These are phyloP conservation scores for Chlorocebus sabaeus DNA, from an alignment of 2,113 vertebrate genomes.

Conservation along the genomic window DNA sequence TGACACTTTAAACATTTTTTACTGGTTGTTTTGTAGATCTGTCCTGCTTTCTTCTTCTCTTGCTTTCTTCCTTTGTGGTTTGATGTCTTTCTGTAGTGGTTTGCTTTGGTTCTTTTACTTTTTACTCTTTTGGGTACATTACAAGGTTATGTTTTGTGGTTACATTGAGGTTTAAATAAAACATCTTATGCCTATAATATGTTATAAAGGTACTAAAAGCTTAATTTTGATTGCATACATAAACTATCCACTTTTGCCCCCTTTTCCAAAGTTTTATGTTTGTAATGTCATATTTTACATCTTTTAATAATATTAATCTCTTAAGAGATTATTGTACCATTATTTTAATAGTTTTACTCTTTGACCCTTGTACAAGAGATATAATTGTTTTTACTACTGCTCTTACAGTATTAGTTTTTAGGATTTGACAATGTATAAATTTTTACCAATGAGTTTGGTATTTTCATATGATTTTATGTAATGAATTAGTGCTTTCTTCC, in stretches of 20 bases:
- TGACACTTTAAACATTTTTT: neutral
- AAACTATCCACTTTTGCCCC: neutral
- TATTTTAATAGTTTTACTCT: neutral
- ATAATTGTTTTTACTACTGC: neutral
- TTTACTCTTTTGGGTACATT: neutral
- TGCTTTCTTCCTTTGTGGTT: neutral
- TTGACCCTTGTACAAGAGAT: neutral
- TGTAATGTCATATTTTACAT: neutral
- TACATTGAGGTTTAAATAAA: neutral
- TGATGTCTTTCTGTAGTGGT: neutral
- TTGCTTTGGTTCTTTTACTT: neutral
- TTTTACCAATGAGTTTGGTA: neutral
- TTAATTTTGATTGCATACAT: neutral
- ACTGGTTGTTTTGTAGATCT: neutral
- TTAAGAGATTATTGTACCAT: neutral
- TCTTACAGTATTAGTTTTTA: neutral
- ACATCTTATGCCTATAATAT: neutral
- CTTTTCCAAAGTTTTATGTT: neutral
- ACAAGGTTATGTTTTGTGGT: neutral
- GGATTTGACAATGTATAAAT: neutral
- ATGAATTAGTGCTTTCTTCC: neutral
- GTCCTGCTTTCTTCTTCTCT: neutral
- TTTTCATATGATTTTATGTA: neutral
- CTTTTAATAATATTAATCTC: neutral
- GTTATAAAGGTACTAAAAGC: neutral